Conservation (phyloP, 1,140 invertebrate genomes). For the Aethina tumida region DNA sequence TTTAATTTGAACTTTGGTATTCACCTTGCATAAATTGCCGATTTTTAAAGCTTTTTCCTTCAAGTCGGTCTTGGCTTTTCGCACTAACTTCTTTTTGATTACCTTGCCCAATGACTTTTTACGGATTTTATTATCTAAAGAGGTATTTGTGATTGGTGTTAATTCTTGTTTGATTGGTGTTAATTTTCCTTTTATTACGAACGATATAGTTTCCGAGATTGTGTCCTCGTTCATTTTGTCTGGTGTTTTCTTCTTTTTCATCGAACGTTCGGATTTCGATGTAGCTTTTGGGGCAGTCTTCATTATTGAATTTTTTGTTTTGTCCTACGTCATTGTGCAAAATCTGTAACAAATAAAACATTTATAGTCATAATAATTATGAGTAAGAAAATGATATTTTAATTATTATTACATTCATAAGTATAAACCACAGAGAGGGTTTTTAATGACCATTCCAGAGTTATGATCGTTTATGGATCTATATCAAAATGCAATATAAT, state of each 20-base stretch:
- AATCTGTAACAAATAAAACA: too few species aligned
- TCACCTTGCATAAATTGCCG: slow-evolving; percentile 1
- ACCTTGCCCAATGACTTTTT: slow-evolving; percentile 4
- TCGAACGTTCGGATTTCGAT: slow-evolving; percentile 3
- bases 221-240: slow-evolving; percentile 11
- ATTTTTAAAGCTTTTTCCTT: neutral
- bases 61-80: neutral
- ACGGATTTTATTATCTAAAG: slow-evolving; percentile 7
- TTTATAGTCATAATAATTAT: too few species aligned
- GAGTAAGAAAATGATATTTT: too few species aligned
- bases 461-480: too few species aligned
- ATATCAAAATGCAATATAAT: too few species aligned
- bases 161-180: slow-evolving; percentile 31
- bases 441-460: too few species aligned
- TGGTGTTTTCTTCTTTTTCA: slow-evolving; percentile 7
- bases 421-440: too few species aligned
- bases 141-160: slow-evolving; percentile 10
- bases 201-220: slow-evolving; percentile 33
- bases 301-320: slow-evolving; percentile 1
- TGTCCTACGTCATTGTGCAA: neutral
- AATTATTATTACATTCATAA: too few species aligned
- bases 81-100: slow-evolving; percentile 1
- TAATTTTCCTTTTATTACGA: slow-evolving; percentile 34
- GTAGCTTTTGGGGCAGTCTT: slow-evolving; percentile 5
- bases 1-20: slow-evolving; percentile 21